Base-by-base conservation (phyloP, 2,113 vertebrate genomes). In the Paralichthys olivaceus region DNA sequence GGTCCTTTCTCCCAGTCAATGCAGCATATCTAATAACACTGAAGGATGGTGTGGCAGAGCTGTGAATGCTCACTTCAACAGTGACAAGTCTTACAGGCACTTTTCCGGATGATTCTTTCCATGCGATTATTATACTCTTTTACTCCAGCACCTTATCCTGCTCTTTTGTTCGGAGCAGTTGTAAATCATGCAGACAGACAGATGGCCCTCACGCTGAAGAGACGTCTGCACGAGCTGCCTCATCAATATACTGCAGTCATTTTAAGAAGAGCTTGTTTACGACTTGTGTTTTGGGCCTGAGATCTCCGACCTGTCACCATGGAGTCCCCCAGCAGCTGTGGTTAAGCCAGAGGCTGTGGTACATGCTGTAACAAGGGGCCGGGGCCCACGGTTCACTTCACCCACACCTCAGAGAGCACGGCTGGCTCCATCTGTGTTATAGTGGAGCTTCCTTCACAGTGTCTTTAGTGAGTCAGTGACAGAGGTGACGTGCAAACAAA, bases 41-140 rank as follows among this genome's bases (percentile, higher is more conserved):
- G 67, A 74, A 60, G 56, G 63, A 73, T 25, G 26, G 78, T 76
- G 75, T 58, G 72, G 19, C 75, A 32, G 45, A 34, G 45, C 53
- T 40, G 47, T 57, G 60, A 79, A 81, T 61, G 40, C 71, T 22
- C 55, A 56, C 0, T 1, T 32, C 49, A 77, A 76, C 63, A 67
- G 70, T 49, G 63, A 67, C 6, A 14, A 32, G 34, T 32, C n/a
- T 67, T 51, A 40, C 37, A 80, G 63, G 69, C 37, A 28, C 79
- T 57, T 1, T 2, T 83, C 32, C 72, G 55, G 49, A 69, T 76
- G 51, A 54, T 73, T 77, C 40, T 72, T 73, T 81, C 61, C 54
- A 28, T 32, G 65, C 56, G 5, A 62, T 76, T 79, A 80, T 69
- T 62, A 66, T 37, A 69, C 57, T 22, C 60, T 9, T 51, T 45